Evolutionary conservation across 1,140 invertebrate genomes (phyloP), one percentile per base, ranked within the genome.

Genomic region (Hyposmocoma kahamanoa): DNA sequence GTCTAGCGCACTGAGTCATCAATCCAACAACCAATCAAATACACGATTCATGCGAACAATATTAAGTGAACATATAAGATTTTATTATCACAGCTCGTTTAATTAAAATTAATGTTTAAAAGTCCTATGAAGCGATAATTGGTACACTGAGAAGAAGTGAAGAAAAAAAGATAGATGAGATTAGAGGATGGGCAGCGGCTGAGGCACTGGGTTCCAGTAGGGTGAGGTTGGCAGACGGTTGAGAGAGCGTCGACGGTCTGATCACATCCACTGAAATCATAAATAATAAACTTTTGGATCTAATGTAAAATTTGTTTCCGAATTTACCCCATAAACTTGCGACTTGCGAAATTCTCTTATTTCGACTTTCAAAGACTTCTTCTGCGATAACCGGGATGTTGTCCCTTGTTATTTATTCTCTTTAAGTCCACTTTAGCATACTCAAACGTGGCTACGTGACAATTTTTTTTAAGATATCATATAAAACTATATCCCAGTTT

Each of bases 41-140:
- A 26, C 24, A 26, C 24, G 11, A 26, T 26, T 36, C 32, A 36
- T 36, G 32, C 32, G 32, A 36, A 36, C 18, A 36, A 36, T 36
- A 34, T 6, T 36, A 17, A 36, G 32, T 50, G 54, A 61, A 61
- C 59, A 50, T 53, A 49, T 59, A 47, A 68, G 51, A 47, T 52
- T 50, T 47, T 55, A 64, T 67, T 84, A 84, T 84, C 80, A 84
- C 77, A 84, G 80, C 77, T 70, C 63, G 66, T 51, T 53, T 45
- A 46, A 47, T 53, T 47, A 46, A 32, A 55, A 52, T 45, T 45
- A 50, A 30, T 10, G 30, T 2, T 17, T 22, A 39, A 51, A 47
- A 26, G 34, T 28, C 42, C 51, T 63, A 59, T 64, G 51, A 63
- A 72, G 59, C 60, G 56, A 56, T 22, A 22, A 39, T 53, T 17